Percentiles rank a stretch among this genome's conserved stretches.
Conservation (phyloP, 2,113 vertebrate genomes). For the Mustela nigripes region DNA sequence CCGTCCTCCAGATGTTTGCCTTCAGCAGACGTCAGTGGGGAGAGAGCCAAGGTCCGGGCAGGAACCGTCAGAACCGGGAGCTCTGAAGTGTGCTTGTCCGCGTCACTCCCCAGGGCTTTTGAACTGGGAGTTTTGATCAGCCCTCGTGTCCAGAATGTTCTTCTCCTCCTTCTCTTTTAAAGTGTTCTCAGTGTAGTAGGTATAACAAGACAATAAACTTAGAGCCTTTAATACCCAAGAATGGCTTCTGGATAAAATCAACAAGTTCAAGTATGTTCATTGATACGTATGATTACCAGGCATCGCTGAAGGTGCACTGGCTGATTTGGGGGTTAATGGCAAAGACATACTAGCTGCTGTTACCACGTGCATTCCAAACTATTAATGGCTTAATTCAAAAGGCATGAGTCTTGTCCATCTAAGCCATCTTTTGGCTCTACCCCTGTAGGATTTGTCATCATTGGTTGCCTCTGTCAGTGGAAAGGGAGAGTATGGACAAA, state of each 20-base stretch:
- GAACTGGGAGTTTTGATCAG: not conserved
- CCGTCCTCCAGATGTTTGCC: not conserved
- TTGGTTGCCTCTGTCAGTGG: not conserved
- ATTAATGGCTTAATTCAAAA: not conserved
- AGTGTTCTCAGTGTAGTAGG: not conserved
- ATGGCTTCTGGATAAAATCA: not conserved
- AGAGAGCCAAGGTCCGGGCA: not conserved
- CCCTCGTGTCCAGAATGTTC: not conserved
- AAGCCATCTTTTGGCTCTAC: not conserved
- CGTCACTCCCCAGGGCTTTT: not conserved
- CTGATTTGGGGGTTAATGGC: not conserved
- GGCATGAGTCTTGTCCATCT: not conserved
- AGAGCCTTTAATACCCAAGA: not conserved
- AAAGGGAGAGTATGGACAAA: not conserved
- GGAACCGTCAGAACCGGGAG: rapidly evolving
- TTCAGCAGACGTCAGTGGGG: rapidly evolving
- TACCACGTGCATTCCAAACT: not conserved
- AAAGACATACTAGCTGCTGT: not conserved
- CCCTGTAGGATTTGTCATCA: not conserved
- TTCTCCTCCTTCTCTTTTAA: not conserved
- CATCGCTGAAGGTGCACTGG: not conserved
- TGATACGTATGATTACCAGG: not conserved
- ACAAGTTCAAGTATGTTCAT: not conserved
- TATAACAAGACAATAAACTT: not conserved
- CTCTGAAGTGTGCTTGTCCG: not conserved